Conservation (phyloP, 2,113 vertebrate species). For the Phyllopteryx taeniolatus region DNA sequence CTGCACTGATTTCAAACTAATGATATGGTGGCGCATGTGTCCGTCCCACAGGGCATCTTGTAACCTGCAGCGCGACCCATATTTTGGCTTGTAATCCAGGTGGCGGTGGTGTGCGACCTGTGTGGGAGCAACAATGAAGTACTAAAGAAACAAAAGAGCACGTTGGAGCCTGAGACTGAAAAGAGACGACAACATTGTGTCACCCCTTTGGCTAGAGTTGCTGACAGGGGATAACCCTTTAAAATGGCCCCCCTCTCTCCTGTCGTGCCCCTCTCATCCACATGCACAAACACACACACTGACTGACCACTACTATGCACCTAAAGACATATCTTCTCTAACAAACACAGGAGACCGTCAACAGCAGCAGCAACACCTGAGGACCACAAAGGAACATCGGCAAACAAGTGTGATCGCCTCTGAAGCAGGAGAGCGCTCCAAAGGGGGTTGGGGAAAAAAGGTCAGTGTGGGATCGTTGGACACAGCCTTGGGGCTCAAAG, state of each 20-base stretch:
- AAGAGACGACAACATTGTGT: conserved; percentile 67
- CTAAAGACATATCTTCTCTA: conserved; percentile 43
- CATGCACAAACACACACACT: neutral
- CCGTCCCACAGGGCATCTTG: conserved; percentile 10
- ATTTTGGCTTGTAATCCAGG: conserved; percentile 44
- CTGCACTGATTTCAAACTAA: neutral
- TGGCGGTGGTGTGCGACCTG: conserved; percentile 22
- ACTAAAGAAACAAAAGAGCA: conserved; percentile 64
- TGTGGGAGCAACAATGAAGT: conserved; percentile 50
- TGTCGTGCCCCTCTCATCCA: conserved; percentile 25
- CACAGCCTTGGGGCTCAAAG: neutral
- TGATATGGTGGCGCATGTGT: neutral
- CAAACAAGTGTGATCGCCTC: neutral
- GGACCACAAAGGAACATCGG: neutral
- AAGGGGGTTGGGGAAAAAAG: conserved; percentile 18
- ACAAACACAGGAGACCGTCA: conserved; percentile 27
- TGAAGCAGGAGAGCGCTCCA: conserved; percentile 2
- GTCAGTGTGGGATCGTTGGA: conserved; percentile 39
- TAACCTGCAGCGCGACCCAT: conserved; percentile 46
- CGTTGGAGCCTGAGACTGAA: conserved; percentile 70
- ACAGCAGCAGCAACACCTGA: conserved; percentile 21
- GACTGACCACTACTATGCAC: conserved; percentile 30
- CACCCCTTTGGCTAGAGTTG: conserved; percentile 79
- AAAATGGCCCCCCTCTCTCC: conserved; percentile 59
- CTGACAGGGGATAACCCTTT: conserved; percentile 76